Base-by-base conservation (phyloP, 1,140 invertebrate species). In the Trigoniulus corallinus region DNA sequence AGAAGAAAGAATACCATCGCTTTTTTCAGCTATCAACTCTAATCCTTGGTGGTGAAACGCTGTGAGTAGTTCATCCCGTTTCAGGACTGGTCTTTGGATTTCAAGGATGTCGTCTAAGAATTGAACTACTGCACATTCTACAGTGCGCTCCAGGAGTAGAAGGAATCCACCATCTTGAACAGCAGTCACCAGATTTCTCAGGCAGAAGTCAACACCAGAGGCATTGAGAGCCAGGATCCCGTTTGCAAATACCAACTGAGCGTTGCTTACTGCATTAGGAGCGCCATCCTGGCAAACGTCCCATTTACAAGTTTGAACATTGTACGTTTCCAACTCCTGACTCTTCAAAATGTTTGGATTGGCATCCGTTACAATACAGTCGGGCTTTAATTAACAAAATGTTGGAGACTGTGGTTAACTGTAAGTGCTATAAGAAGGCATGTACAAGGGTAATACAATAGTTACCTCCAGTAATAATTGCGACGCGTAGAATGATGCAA, bases 131-230 rank as follows among this genome's bases (percentile, higher is more conserved):
- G 59, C 57, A 40, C 65, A 72, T 21, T 78, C 64, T 15, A 67
- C 66, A 10, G 70, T 71, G 4, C 73, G 71, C 68, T 89, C 84
- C 62, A 88, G 77, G 4, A 86, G 64, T 37, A 94, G 66, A 1
- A 88, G 54, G 60, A 89, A 84, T 18, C 88, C 87, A 42, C 75
- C 74, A 0, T 74, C 62, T 54, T 74, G 78, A 1, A 92, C 61
- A 23, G 79, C 73, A n/a, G 65, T 66, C 2, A 67, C 64, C 37
- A 85, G 65, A 55, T 80, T 76, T 15, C 71, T 7, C 3, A 51
- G 2, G n/a, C 7, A 43, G 3, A 22, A 3, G 13, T 3, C 3
- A 12, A 46, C 21, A 12, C 3, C 22, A 4, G 20, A 18, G 18
- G 7, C n/a, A 24, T 23, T 4, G 3, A 22, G 3, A 43, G 13